Evolutionary conservation across 1,140 invertebrate species (phyloP).

Genomic region (Augochlora pura): DNA sequence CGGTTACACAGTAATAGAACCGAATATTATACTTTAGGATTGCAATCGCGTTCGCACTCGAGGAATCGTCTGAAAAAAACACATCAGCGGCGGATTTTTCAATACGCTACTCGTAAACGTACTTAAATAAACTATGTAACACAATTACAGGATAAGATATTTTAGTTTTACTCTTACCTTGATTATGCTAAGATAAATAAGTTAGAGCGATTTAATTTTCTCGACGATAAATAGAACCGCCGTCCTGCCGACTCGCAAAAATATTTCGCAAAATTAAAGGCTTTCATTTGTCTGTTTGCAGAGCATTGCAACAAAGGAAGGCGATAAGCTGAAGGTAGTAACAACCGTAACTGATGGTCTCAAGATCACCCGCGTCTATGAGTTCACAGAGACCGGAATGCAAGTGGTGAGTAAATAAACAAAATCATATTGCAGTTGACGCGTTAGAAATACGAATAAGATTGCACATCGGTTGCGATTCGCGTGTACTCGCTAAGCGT

Average conservation of each 20-base stretch:
- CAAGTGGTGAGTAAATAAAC: conserved; percentile 70
- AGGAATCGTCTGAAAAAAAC: too few relatives aligned
- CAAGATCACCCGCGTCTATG: conserved; percentile 69
- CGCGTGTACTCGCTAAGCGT: too few relatives aligned
- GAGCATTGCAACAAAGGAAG: conserved; percentile 74
- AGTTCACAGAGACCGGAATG: conserved; percentile 73
- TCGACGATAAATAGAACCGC: not conserved
- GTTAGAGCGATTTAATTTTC: not conserved
- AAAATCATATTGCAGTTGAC: conserved; percentile 1
- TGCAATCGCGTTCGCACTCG: too few relatives aligned
- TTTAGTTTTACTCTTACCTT: not conserved
- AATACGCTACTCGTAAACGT: not conserved
- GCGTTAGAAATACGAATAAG: not conserved
- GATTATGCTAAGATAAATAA: not conserved
- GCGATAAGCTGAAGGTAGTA: conserved; percentile 71
- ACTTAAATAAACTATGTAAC: not conserved
- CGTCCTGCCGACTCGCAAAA: not conserved
- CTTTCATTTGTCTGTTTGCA: conserved; percentile 48
- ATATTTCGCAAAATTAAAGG: not conserved
- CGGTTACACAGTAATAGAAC: too few relatives aligned
- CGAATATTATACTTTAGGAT: too few relatives aligned
- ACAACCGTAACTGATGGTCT: conserved; percentile 64
- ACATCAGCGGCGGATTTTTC: too few relatives aligned
- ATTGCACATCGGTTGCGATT: not conserved
- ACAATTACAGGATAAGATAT: not conserved